Evolutionary conservation across 1,140 invertebrate species (phyloP).

Genomic region (Battus philenor): DNA sequence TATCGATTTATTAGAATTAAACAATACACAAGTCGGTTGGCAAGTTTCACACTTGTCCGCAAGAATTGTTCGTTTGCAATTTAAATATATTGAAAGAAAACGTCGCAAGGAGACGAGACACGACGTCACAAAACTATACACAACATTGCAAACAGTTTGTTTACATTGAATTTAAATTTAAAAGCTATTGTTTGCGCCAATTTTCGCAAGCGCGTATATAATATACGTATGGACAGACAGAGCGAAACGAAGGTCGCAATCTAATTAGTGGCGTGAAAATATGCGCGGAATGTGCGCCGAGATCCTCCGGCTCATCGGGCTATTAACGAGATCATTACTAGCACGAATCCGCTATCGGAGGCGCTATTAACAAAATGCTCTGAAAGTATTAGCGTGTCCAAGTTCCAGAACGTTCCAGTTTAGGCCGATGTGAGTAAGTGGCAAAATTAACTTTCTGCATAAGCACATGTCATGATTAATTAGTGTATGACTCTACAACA

Average conservation of each 20-base stretch:
- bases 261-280: slow-evolving; percentile 41
- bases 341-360: slow-evolving; percentile 23
- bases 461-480: too few species aligned
- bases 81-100: background rate
- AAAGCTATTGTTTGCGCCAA: slow-evolving; percentile 16
- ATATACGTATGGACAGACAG: background rate
- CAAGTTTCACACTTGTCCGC: slow-evolving; percentile 33
- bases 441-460: too few species aligned
- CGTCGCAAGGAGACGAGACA: slow-evolving; percentile 5
- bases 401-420: slow-evolving; percentile 1
- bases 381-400: background rate
- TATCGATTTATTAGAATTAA: slow-evolving; percentile 49
- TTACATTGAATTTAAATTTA: slow-evolving; percentile 14
- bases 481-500: too few species aligned
- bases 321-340: slow-evolving; percentile 36
- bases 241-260: slow-evolving; percentile 32
- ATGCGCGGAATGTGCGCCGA: slow-evolving; percentile 44
- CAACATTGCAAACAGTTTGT: slow-evolving; percentile 11
- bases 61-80: slow-evolving; percentile 17
- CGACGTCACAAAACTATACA: background rate
- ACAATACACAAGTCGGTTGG: slow-evolving; percentile 40
- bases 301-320: slow-evolving; percentile 41
- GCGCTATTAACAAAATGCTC: slow-evolving; percentile 4
- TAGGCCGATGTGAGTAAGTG: too few species aligned
- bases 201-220: background rate